Evolutionary conservation across 2,888 invertebrate genomes (phyloP), one percentile per base, ranked within the genome.

Genomic region (Leucoma salicis): DNA sequence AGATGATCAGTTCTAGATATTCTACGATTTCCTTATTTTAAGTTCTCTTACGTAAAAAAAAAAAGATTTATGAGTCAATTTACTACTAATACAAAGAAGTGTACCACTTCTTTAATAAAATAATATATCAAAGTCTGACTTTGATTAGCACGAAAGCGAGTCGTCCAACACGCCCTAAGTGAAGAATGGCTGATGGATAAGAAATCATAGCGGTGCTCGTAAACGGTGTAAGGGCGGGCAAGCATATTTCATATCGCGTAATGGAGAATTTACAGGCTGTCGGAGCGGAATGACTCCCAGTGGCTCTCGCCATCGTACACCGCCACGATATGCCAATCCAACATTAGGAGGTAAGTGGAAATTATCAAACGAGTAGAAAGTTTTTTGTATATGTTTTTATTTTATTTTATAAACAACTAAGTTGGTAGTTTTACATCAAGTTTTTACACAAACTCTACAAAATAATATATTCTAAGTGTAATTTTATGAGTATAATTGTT

Each of bases 261-360:
- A 90, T 89, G 85, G 85, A 75, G 85, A 89, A 90, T 90, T 90
- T 90, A 90, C 90, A 89, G 84, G 84, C 87, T 88, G 90, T 88
- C 90, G 74, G 84, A 61, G 47, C 69, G 82, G 73, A 90, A 90
- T 88, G 87, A 87, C 84, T 88, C 90, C 90, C 90, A 74, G 71
- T 71, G 88, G 88, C 79, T 73, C 60, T 65, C 70, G 72, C 74
- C 52, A 70, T 63, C 68, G 65, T 71, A n/a, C 69, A 64, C 72
- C n/a, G 69, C 72, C 67, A 56, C 57, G 49, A 46, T 46, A 52
- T 35, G 24, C 42, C 50, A 40, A 57, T 59, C 52, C 46, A 42
- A 39, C 49, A 49, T 37, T 33, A 51, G 33, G 74, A 60, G 70
- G 66, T 40, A 56, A 41, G 49, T 76, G 63, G 70, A 73, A 62